Conservation (phyloP, 2,113 vertebrate genomes). For the Noctilio leporinus region DNA sequence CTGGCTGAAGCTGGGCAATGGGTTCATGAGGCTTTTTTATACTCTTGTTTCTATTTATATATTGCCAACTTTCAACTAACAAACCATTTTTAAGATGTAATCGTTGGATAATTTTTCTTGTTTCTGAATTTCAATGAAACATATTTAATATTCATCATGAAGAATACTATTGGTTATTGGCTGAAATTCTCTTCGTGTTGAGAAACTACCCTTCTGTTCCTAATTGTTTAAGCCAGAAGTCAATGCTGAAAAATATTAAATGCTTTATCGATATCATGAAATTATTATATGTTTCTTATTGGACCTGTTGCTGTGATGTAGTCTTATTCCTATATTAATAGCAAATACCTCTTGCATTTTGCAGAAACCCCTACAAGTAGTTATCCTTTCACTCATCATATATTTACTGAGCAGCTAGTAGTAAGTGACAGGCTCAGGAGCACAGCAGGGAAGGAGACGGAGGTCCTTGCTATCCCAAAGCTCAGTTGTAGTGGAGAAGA, state of each 20-base stretch:
- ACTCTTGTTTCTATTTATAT: not conserved
- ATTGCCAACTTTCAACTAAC: not conserved
- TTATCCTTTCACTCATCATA: not conserved
- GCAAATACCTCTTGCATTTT: not conserved
- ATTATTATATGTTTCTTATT: not conserved
- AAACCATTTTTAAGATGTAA: not conserved
- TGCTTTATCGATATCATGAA: not conserved
- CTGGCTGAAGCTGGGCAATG: not conserved
- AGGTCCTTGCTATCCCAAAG: not conserved
- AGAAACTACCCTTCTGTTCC: not conserved
- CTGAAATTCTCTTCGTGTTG: not conserved
- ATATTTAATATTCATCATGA: not conserved
- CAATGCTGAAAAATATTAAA: not conserved
- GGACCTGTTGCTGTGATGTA: not conserved
- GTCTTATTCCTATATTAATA: not conserved
- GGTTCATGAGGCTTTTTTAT: not conserved
- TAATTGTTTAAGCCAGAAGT: not conserved
- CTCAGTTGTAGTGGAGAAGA: not conserved
- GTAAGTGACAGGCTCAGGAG: not conserved
- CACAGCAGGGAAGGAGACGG: not conserved
- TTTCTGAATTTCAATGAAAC: slow-evolving; percentile 1
- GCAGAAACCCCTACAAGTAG: not conserved
- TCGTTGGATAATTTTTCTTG: not conserved
- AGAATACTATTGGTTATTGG: not conserved
- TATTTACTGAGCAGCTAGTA: not conserved